Evolutionary conservation across 2,888 invertebrate species (phyloP), one percentile per base, ranked within the genome.

Genomic region (Brenthis hecate): DNA sequence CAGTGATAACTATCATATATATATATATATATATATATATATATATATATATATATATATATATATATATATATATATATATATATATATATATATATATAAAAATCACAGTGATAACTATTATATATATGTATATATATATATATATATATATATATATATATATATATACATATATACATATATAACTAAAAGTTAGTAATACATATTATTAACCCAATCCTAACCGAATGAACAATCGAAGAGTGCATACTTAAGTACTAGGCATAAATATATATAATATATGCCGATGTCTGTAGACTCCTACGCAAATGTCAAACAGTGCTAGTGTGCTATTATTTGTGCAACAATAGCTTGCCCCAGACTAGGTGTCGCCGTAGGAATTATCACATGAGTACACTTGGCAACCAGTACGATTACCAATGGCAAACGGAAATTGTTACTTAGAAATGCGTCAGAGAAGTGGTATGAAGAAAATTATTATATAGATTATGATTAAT

Each of bases 321-420:
- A 70, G 71, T 69, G 69, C 75, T 68, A 72, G 74, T 71, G 69
- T 67, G 78, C 82, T 85, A 85, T 84, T 85, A 85, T 85, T 83
- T 86, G 83, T 88, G 84, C 85, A 85, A 76, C 82, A 89, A 88
- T 87, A 76, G 81, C 81, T 77, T 81, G 81, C 74, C 82, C 82
- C 84, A 91, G 91, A 91, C 91, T 80, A 80, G 78, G 80, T 81
- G 91, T 87, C 91, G 91, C 91, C 91, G 75, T 75, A 79, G 79
- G 79, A 84, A 85, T 85, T 82, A 83, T 85, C 83, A 81, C 82
- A 82, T 80, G 77, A 80, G 74, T 74, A 80, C 74, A 77, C 81
- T 83, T 87, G 88, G 85, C 88, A 88, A 85, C 81, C 78, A 61
- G 56, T 56, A 60, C 60, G 56, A 69, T 68, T 66, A 74, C 76